Evolutionary conservation across 2,888 invertebrate species (phyloP).

Genomic region (Strigamia crassipes): DNA sequence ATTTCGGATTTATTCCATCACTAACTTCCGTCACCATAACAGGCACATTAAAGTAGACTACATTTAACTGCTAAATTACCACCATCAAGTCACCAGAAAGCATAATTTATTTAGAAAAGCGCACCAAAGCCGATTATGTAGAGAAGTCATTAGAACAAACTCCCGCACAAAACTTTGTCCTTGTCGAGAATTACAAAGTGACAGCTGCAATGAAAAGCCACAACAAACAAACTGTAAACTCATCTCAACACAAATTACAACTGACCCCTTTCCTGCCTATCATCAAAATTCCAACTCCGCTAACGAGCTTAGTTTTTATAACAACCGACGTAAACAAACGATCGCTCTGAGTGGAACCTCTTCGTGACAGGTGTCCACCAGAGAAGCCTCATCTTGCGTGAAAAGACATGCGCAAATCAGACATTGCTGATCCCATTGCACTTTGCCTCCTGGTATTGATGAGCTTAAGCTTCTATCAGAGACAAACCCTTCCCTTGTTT

Average conservation of each 20-base stretch:
- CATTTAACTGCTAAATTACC: constrained; percentile 10
- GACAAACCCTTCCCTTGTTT: constrained; percentile 38
- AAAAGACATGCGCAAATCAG: constrained; percentile 29
- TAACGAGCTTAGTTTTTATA: constrained; percentile 20
- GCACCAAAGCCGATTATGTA: constrained; percentile 29
- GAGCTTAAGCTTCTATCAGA: constrained; percentile 20
- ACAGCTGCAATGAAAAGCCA: constrained; percentile 33
- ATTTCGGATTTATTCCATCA: background rate
- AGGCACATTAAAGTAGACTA: background rate
- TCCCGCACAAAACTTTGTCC: constrained; percentile 15
- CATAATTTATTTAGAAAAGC: constrained; percentile 33
- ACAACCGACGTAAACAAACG: background rate
- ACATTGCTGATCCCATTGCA: constrained; percentile 31
- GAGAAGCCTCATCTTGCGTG: background rate
- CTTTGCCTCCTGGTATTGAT: constrained; percentile 25
- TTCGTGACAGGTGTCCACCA: constrained; percentile 14
- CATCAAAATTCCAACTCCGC: background rate
- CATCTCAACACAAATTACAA: constrained; percentile 3
- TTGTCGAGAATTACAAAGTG: constrained; percentile 18
- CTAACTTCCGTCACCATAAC: background rate
- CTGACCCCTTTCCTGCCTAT: constrained; percentile 8
- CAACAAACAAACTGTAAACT: background rate
- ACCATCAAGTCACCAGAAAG: constrained; percentile 1
- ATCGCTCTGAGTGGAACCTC: background rate
- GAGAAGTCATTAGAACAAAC: constrained; percentile 22